Base-by-base conservation (phyloP, 2,113 vertebrate species). In the Halichoeres trimaculatus region DNA sequence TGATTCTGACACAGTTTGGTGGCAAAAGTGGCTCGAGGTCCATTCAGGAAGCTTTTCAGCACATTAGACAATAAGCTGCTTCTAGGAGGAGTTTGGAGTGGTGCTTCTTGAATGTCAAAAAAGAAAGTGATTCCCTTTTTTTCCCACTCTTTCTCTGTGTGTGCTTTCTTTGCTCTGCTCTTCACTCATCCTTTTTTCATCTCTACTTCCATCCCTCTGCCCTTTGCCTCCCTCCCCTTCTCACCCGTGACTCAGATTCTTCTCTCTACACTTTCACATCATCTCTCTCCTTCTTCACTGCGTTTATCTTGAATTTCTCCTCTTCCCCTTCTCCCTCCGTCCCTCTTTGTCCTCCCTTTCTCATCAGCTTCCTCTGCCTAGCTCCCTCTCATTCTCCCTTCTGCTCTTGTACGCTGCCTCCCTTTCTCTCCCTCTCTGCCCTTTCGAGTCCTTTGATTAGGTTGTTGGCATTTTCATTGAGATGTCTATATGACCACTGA, bases 401-500 rank as follows among this genome's bases (percentile, higher is more conserved):
- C 17, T 17, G n/a, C 66, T 71, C 67, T 54, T 24, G 5, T 70
- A 35, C 38, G 1, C 16, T 12, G 11, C 45, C 60, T 77, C 45
- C 14, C 83, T 73, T 35, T 50, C 45, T 73, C 76, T 76, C 76
- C 68, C 80, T 86, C 87, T 78, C 58, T 92, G 88, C 86, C 90
- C 91, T 92, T 91, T 90, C 10, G 34, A 84, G 74, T 89, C 75
- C 78, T 90, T 91, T 90, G 89, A 92, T 92, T 91, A 88, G 90
- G 88, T 87, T 84, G 86, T 85, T 90, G 90, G 90, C 90, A 91
- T 92, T 92, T 92, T 86, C 89, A 91, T 89, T 86, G 85, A 88
- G 88, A 90, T 87, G 82, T 92, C 88, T 87, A 72, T 85, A 89
- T 85, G 85, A 85, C 81, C 80, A 83, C 58, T 83, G 82, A 88